Conservation (phyloP, 2,888 invertebrate species). For the Stramonita haemastoma region DNA sequence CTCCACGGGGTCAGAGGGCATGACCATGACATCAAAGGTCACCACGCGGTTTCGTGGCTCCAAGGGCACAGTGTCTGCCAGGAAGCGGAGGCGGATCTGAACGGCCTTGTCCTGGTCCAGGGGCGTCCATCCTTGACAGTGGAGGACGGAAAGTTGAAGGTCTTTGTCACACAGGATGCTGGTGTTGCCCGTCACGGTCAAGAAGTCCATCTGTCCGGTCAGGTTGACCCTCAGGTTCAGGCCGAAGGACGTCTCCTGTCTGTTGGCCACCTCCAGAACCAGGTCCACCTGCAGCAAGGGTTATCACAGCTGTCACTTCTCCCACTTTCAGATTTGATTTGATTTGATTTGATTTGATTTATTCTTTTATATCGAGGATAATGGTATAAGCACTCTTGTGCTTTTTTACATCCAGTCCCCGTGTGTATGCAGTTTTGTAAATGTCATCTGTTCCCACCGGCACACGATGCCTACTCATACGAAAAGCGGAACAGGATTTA, state of each 20-base stretch:
- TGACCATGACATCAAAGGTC: constrained; percentile 19
- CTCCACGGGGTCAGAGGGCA: not conserved
- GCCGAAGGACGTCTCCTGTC: constrained; percentile 29
- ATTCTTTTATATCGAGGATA: too few relatives aligned
- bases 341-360: too few relatives aligned
- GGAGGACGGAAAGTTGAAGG: not conserved
- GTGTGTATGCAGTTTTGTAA: too few relatives aligned
- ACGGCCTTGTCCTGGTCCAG: not conserved
- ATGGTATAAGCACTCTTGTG: too few relatives aligned
- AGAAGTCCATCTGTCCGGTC: constrained; percentile 26
- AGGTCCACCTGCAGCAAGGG: constrained; percentile 25
- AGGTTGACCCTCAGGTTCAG: constrained; percentile 6
- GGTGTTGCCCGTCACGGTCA: not conserved
- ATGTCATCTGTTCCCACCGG: too few relatives aligned
- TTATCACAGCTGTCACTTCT: too few relatives aligned
- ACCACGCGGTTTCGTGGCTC: not conserved
- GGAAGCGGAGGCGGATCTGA: constrained; percentile 28
- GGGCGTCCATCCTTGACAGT: constrained; percentile 1
- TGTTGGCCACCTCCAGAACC: constrained; percentile 20
- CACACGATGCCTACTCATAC: too few relatives aligned
- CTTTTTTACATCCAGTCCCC: too few relatives aligned
- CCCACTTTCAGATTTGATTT: too few relatives aligned
- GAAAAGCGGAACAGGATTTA: too few relatives aligned
- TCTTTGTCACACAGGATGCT: constrained; percentile 11
- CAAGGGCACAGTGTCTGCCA: constrained; percentile 28